A percentile compares a stretch with the other conserved stretches of the same genome.
phyloP scores from a whole-genome alignment of 2,113 vertebrate species.

The Benthochromis sp. region DNA sequence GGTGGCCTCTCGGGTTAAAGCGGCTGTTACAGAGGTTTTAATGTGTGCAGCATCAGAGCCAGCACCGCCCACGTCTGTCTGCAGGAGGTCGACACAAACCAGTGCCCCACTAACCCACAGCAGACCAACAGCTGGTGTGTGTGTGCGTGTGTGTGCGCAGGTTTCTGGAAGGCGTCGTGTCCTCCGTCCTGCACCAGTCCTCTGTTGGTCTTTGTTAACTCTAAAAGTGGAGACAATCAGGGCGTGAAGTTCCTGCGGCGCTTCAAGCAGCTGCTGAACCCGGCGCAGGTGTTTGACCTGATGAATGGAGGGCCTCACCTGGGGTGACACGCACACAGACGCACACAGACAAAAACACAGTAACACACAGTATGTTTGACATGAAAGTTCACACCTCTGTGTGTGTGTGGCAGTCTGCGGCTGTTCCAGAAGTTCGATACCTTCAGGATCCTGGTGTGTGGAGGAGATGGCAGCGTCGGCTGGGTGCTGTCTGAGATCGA shows the following conservation, averaged over 20 bases:
- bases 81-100: not conserved
- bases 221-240: constrained; percentile 97
- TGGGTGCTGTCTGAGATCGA: constrained; percentile 99
- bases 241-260: constrained; percentile 93
- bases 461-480: constrained; percentile 95
- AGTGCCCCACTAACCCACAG: not conserved
- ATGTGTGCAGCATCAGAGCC: not conserved
- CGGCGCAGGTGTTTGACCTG: constrained; percentile 96
- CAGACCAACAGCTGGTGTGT: not conserved
- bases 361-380: not conserved
- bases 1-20: not conserved
- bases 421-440: constrained; percentile 98
- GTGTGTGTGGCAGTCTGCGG: constrained; percentile 66
- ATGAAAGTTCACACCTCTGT: not conserved
- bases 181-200: constrained; percentile 93
- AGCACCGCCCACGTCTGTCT: not conserved
- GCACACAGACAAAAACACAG: not conserved
- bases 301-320: constrained; percentile 98
- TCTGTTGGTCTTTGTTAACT: constrained; percentile 94
- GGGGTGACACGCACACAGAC: constrained; percentile 72
- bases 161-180: constrained; percentile 97
- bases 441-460: constrained; percentile 94
- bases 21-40: accelerated
- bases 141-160: constrained; percentile 40
- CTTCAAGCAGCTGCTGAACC: constrained; percentile 96